Conservation (phyloP, 1,140 invertebrate genomes). For the Callitettix versicolor region DNA sequence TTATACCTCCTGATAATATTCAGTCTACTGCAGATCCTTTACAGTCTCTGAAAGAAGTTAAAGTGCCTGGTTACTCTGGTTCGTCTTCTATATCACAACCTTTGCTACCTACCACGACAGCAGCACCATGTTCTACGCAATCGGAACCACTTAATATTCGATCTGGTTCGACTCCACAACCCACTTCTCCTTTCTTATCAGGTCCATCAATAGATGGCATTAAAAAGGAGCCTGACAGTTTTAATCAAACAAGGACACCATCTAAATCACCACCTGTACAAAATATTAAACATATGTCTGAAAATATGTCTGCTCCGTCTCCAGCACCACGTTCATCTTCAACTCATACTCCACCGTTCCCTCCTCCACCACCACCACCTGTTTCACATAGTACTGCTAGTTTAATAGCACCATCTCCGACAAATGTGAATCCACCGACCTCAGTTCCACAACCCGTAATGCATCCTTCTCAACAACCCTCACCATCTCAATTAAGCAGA, state of each 20-base stretch:
- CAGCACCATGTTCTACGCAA: conserved; percentile 12
- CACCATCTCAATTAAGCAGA: conserved; percentile 33
- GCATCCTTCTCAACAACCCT: conserved; percentile 54
- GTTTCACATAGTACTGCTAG: conserved; percentile 21
- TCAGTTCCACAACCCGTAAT: conserved; percentile 56
- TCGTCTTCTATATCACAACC: conserved; percentile 29
- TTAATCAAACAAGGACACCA: conserved; percentile 34
- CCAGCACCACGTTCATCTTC: conserved; percentile 15
- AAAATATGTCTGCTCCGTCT: conserved; percentile 33
- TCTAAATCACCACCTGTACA: conserved; percentile 34
- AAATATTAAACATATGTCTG: conserved; percentile 26
- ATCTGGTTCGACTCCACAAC: conserved; percentile 14
- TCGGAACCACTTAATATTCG: conserved; percentile 12
- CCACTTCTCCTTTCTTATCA: conserved; percentile 18
- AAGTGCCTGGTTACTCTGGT: conserved; percentile 57
- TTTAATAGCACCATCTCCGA: conserved; percentile 32
- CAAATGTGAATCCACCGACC: conserved; percentile 38
- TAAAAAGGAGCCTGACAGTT: conserved; percentile 56
- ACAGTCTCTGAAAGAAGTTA: conserved; percentile 67
- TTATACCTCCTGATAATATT: conserved; percentile 37
- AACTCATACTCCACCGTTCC: conserved; percentile 24
- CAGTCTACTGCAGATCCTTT: conserved; percentile 52
- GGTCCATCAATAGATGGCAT: conserved; percentile 48
- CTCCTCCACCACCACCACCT: conserved; percentile 23
- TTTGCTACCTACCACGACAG: conserved; percentile 25